These are phyloP conservation scores for Chitala chitala DNA, from an alignment of 2,113 vertebrate genomes.

Conservation along the genomic window DNA sequence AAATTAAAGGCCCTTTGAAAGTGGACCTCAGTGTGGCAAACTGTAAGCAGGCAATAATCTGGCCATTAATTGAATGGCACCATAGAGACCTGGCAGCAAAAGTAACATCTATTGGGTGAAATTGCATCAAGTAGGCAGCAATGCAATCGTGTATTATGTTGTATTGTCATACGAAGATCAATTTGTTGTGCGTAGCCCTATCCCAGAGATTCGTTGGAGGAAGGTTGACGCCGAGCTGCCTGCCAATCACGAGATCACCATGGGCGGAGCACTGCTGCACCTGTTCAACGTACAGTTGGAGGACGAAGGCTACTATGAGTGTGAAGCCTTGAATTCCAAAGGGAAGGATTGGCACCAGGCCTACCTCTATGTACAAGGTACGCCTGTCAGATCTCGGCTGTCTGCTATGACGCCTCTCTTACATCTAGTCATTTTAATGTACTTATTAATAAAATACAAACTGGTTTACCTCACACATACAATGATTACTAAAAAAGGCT, in stretches of 20 bases:
- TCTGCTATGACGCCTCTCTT: no score
- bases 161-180: not conserved
- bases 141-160: no score
- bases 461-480: no score
- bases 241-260: slow-evolving; percentile 79
- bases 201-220: slow-evolving; percentile 89
- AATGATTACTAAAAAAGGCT: no score
- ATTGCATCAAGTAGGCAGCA: no score
- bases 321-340: slow-evolving; percentile 89
- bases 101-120: no score
- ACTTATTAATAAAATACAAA: no score
- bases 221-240: slow-evolving; percentile 85
- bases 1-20: not conserved
- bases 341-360: slow-evolving; percentile 89
- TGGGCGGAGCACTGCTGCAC: slow-evolving; percentile 85
- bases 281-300: slow-evolving; percentile 92
- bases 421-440: no score
- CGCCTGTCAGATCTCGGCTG: slow-evolving; percentile 23
- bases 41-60: not conserved
- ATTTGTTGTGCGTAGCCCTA: slow-evolving; percentile 64
- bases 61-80: not conserved
- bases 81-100: no score
- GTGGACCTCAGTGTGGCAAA: no score
- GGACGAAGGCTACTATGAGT: slow-evolving; percentile 88
- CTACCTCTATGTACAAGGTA: slow-evolving; percentile 88